Base-by-base conservation (phyloP, 2,113 vertebrate genomes). In the Osmerus eperlanus region DNA sequence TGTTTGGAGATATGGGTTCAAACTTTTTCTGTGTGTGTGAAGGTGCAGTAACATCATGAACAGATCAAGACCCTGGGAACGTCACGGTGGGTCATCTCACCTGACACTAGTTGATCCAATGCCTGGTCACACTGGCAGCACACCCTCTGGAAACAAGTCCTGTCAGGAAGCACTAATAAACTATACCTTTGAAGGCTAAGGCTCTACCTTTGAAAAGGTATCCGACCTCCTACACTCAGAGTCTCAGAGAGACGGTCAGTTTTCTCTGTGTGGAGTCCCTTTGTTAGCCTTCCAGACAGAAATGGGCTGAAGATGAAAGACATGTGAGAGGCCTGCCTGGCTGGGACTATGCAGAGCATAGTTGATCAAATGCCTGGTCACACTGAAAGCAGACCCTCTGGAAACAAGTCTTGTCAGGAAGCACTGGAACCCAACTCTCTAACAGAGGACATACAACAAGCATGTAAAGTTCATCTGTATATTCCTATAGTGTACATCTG, bases 21-120 rank as follows among this genome's bases (percentile, higher is more conserved):
- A 25, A 55, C 52, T 54, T 67, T 47, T 21, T 65, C 73, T 68
- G 76, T 61, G 56, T 68, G 75, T 58, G 65, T 69, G 2, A 28
- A 28, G 25, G 25, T 78, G 81, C 65, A 77, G 69, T 68, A 70
- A 55, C 76, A 69, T 14, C 15, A 58, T 63, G 66, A 60, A 53
- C 28, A 41, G 56, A 80, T 65, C 2, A 47, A 65, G 81, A 80
- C 65, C 73, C 62, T 84, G 85, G 71, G 82, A 85, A 82, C 61
- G 67, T 12, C 12, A 73, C 32, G 0, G 21, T 14, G 62, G 63
- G 11, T 70, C 61, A 12, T 70, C 52, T 59, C 59, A 69, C 82
- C 28, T 58, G 67, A 56, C 67, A 32, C 36, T 72, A 28, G 19
- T 23, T 75, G 67, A 81, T 85, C 76, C 12, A 79, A 85, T 77